Percentiles rank a stretch among this genome's conserved stretches.
Evolutionary conservation across 2,113 vertebrate species (phyloP).

Genomic region (Entomyzon cyanotis): DNA sequence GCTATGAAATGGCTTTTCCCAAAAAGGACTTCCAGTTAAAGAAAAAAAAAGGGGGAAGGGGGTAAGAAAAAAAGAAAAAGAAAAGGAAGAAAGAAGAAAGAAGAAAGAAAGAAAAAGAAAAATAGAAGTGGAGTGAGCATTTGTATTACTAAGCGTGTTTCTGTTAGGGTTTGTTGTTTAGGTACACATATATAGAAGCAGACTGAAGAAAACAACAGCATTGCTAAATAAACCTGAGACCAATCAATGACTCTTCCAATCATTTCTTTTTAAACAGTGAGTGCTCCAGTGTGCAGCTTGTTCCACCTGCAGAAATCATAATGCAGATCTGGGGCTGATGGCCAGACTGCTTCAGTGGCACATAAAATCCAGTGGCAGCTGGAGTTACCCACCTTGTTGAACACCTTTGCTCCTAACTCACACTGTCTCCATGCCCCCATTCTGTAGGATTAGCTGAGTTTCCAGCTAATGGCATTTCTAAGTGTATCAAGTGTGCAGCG

Average conservation of each 20-base stretch:
- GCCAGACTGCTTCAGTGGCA: background rate
- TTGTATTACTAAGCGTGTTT: background rate
- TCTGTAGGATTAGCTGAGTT: slow-evolving; percentile 24
- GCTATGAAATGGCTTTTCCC: background rate
- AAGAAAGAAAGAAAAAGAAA: background rate
- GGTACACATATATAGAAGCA: background rate
- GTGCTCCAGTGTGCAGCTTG: background rate
- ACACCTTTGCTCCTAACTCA: background rate
- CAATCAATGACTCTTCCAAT: background rate
- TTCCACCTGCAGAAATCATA: background rate
- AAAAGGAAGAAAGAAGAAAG: background rate
- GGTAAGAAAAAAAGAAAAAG: background rate
- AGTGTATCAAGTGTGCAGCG: slow-evolving; percentile 42
- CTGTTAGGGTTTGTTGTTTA: background rate
- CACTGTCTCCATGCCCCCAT: background rate
- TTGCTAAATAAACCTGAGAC: background rate
- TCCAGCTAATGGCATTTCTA: slow-evolving; percentile 37
- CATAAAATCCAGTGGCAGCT: background rate
- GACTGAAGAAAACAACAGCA: background rate
- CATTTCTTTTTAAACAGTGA: background rate
- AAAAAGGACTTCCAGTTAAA: background rate
- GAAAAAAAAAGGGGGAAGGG: no score
- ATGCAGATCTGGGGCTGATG: background rate
- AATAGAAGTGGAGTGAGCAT: background rate
- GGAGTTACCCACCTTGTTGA: background rate